Conservation (phyloP, 2,797 vertebrate species). For the Hypotaenidia okinawae region DNA sequence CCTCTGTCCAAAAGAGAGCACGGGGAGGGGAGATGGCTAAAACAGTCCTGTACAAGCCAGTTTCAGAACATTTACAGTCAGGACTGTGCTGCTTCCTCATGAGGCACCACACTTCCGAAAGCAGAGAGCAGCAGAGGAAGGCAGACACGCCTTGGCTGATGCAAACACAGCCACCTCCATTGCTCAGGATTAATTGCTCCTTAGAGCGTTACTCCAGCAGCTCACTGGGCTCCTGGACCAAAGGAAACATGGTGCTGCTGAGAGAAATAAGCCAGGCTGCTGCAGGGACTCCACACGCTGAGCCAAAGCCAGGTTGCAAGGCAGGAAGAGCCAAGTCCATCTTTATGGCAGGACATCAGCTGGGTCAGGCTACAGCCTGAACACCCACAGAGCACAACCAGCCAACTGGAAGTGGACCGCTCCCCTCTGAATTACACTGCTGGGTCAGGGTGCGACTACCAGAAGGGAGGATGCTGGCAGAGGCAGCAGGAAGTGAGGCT, state of each 20-base stretch:
- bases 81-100: not conserved
- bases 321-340: not conserved
- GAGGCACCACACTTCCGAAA: not conserved
- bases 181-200: not conserved
- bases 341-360: not conserved
- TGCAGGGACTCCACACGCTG: not conserved
- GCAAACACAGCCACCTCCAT: not conserved
- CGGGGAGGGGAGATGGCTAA: not conserved
- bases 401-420: not conserved
- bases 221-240: not conserved
- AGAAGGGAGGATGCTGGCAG: not conserved
- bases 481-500: not conserved
- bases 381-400: not conserved
- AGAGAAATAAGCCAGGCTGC: not conserved
- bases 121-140: not conserved
- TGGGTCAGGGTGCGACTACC: not conserved
- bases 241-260: not conserved
- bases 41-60: not conserved
- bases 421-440: not conserved
- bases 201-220: not conserved
- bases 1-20: constrained; percentile 79
- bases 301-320: not conserved
- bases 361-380: not conserved
- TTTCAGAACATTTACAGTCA: not conserved
- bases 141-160: not conserved